These are phyloP conservation scores for Laodelphax striatellus DNA, from an alignment of 1,140 invertebrate species.

Conservation along the genomic window DNA sequence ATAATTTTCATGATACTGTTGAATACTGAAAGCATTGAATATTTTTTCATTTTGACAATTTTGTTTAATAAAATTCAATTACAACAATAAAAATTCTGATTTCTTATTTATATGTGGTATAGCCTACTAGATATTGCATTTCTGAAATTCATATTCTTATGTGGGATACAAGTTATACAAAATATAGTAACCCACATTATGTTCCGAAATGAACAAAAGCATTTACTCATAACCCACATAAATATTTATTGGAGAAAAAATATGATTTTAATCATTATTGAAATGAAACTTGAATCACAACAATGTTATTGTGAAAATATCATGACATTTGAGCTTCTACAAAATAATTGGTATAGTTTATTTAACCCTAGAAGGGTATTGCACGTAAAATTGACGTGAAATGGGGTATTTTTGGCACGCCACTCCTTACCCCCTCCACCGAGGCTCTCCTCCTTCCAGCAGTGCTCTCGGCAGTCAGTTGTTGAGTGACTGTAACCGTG, in stretches of 20 bases:
- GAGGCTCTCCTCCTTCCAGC: too few species aligned
- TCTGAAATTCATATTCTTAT: background rate
- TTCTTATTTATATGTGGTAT: background rate
- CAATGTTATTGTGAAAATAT: background rate
- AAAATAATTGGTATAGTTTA: too few species aligned
- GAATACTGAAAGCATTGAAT: too few species aligned
- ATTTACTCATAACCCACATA: background rate
- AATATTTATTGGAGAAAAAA: background rate
- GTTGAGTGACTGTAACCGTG: too few species aligned
- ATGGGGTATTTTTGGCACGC: too few species aligned
- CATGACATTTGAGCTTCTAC: too few species aligned
- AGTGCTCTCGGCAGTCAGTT: too few species aligned
- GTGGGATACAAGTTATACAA: background rate
- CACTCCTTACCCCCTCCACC: too few species aligned
- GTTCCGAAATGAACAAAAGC: background rate
- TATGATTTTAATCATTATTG: background rate
- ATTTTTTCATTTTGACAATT: conserved; percentile 6
- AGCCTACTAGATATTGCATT: background rate
- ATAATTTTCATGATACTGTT: background rate
- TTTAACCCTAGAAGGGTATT: too few species aligned
- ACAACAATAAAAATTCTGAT: too few species aligned
- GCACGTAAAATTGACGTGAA: too few species aligned
- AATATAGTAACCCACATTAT: background rate
- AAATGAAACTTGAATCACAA: background rate
- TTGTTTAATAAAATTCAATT: too few species aligned